Base-by-base conservation (phyloP, 1,140 invertebrate species). In the Copidosoma floridanum region DNA sequence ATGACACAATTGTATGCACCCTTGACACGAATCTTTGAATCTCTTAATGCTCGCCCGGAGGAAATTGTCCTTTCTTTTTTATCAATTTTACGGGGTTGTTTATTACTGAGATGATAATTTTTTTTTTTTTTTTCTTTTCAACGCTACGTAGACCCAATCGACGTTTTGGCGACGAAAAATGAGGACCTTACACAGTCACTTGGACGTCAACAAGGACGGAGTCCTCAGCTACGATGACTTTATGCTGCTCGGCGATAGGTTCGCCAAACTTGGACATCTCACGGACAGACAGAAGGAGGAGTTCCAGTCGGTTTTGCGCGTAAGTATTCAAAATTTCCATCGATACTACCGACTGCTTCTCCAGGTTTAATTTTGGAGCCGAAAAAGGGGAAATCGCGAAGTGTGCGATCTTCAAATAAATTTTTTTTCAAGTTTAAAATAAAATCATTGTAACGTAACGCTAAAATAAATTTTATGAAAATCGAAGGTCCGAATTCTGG, bases 151-250 rank as follows among this genome's bases (percentile, higher is more conserved):
- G 85, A 89, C 89, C 23, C 82, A 84, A 55, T 90, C 91, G 3
- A 85, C 89, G 61, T 95, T 97, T 80, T 97, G 94, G 93, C 81
- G 88, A 60, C 82, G 87, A 65, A 94, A 94, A 76, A 94, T 96
- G 84, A 88, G 94, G 27, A 91, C 89, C 16, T 82, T 91, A 46
- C 90, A 92, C 73, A 85, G 85, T 61, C 86, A 91, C 64, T 77
- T 93, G 65, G 91, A 93, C 71, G 83, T 93, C 6, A 91, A 93
- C 75, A 91, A 91, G 71, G 91, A 93, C 68, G 90, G 91, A n/a
- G 85, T 92, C 44, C 85, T 92, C 61, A 90, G 89, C 2, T 91
- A 83, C 70, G 89, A 92, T 67, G 90, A 93, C 74, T 91, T 91
- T 72, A 82, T 84, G 73, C 81, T 91, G 24, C 78, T 92, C 61